Evolutionary conservation across 1,140 invertebrate species (phyloP), one percentile per base, ranked within the genome.

Genomic region (Trypoxylus dichotomus): DNA sequence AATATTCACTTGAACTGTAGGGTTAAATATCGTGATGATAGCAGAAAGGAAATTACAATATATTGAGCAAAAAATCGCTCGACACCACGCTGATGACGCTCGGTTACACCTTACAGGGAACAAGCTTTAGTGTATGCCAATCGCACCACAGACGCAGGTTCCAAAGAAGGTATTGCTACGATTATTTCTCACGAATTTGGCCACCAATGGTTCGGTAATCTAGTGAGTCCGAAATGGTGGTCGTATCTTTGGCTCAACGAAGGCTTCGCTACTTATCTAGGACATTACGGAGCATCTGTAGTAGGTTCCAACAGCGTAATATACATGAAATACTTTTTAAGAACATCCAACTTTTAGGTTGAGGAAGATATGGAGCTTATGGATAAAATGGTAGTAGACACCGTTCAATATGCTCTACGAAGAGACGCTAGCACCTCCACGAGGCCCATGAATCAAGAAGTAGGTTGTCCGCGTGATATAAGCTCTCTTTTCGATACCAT

Each of bases 401-500:
- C n/a, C 24, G 41, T 74, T 47, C 76, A 77, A 19, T 15, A 29
- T 15, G 76, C 76, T 77, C 41, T 77, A 15, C 5, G 15, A 29
- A 6, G 15, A 71, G 76, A 77, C 29, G 43, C 13, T 24, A 19
- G 19, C n/a, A 74, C 19, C 7, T 21, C 19, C 0, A 77, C 76
- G 47, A 54, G 24, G n/a, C 76, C 76, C 6, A 77, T 77, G 76
- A 73, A 74, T 37, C 10, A 29, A 47, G 25, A 32, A 21, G 75
- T 42, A 2, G 29, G 54, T 29, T 60, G 47, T 3, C 93, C 94
- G 1, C 86, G 88, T 0, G 92, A 96, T 84, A 94, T 97, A 76
- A 86, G 89, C 3, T 88, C 89, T 37, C 91, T 95, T 5, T 97
- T 96, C 84, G 95, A 97, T 84, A 88, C 87, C 2, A 94, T 97